phyloP scores from a whole-genome alignment of 2,888 invertebrate genomes.

The Falcaria lacertinaria region DNA sequence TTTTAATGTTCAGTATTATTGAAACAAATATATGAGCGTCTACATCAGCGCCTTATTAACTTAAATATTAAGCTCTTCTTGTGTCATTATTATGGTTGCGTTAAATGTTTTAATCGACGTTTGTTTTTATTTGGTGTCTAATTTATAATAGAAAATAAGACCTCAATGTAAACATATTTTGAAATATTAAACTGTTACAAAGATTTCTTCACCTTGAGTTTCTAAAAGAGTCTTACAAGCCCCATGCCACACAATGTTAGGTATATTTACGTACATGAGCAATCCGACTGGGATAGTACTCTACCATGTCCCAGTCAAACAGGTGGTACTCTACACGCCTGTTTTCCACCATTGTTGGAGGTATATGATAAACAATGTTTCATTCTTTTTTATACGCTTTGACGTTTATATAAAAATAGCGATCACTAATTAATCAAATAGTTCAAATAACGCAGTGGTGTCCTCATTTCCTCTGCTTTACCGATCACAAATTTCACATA shows the following conservation, averaged over 20 bases:
- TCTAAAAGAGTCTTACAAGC: no score
- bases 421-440: conserved; percentile 23
- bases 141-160: no score
- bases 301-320: no score
- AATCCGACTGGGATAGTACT: no score
- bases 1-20: conserved; percentile 69
- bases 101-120: not conserved
- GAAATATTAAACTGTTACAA: no score
- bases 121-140: no score
- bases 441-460: conserved; percentile 10
- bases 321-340: no score
- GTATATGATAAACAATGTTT: conserved; percentile 12
- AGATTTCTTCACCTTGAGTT: no score
- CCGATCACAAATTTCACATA: conserved; percentile 13
- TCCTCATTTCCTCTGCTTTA: conserved; percentile 10
- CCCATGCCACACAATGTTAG: no score
- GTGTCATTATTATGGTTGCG: conserved; percentile 21
- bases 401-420: conserved; percentile 13
- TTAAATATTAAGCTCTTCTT: conserved; percentile 30
- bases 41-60: conserved; percentile 41
- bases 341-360: no score
- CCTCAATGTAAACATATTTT: no score
- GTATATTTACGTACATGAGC: no score
- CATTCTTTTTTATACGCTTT: conserved; percentile 4
- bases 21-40: conserved; percentile 59